A percentile compares a stretch with the other conserved stretches of the same genome.
Evolutionary conservation across 1,140 invertebrate genomes (phyloP).

Genomic region (Drosophila elegans): DNA sequence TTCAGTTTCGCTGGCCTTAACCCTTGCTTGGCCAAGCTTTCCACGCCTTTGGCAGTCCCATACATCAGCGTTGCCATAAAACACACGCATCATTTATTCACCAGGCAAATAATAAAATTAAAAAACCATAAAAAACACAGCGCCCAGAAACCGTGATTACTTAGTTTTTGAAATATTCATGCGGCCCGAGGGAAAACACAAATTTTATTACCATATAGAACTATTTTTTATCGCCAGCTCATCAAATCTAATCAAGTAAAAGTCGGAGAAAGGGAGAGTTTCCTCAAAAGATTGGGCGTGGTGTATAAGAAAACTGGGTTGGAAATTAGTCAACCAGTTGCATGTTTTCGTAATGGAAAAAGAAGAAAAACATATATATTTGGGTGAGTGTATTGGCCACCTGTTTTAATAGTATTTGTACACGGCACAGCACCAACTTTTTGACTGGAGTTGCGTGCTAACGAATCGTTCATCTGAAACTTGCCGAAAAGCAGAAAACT

Average conservation of each 20-base stretch:
- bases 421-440: conserved; percentile 60
- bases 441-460: conserved; percentile 72
- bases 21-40: conserved; percentile 26
- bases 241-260: conserved; percentile 49
- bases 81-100: conserved; percentile 35
- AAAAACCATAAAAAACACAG: conserved; percentile 67
- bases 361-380: neutral
- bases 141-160: conserved; percentile 16
- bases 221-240: conserved; percentile 66
- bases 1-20: conserved; percentile 19
- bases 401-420: conserved; percentile 74
- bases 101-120: conserved; percentile 63
- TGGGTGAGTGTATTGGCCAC: conserved; percentile 55
- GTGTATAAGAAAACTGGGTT: conserved; percentile 51
- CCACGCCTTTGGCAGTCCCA: conserved; percentile 29
- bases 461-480: conserved; percentile 54
- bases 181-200: conserved; percentile 23
- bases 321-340: conserved; percentile 77
- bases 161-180: conserved; percentile 37
- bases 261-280: conserved; percentile 28
- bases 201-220: conserved; percentile 79
- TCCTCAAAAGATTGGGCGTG: conserved; percentile 25
- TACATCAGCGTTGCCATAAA: conserved; percentile 48
- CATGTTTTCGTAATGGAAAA: conserved; percentile 47
- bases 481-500: conserved; percentile 45